Percentiles rank a stretch among this genome's conserved stretches.
Conservation (phyloP, 2,888 invertebrate species). For the Aleiodes leptofemur region DNA sequence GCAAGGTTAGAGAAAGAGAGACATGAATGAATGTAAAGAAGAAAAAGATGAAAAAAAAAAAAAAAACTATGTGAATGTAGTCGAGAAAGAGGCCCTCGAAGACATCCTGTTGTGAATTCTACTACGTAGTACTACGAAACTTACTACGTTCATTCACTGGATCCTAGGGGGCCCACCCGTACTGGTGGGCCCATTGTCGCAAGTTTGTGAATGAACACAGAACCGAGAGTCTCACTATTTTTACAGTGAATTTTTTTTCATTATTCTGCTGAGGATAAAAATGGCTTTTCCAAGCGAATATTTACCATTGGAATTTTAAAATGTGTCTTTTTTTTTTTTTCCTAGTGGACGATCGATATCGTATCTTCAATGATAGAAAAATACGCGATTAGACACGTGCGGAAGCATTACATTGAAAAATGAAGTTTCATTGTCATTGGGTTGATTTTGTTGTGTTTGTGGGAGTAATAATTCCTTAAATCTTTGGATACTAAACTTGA, state of each 20-base stretch:
- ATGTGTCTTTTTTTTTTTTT: constrained; percentile 30
- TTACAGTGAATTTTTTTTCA: constrained; percentile 26
- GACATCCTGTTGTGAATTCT: constrained; percentile 36
- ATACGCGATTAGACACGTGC: constrained; percentile 35
- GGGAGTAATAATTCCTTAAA: too few species aligned
- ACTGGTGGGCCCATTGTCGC: constrained; percentile 60
- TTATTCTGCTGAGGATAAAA: not conserved
- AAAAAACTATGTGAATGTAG: not conserved
- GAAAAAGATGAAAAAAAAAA: constrained; percentile 1
- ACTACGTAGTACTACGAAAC: constrained; percentile 53
- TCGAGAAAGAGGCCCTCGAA: constrained; percentile 57
- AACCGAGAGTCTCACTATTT: constrained; percentile 52
- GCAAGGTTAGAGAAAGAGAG: constrained; percentile 23
- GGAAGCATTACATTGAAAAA: not conserved
- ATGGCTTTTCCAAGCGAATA: not conserved
- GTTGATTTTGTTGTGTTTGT: too few species aligned
- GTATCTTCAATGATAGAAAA: constrained; percentile 42
- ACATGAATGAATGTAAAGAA: constrained; percentile 14
- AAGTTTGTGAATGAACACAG: constrained; percentile 65
- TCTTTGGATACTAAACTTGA: too few species aligned
- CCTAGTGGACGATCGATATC: constrained; percentile 41
- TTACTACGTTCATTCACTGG: constrained; percentile 72
- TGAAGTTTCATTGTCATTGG: too few species aligned
- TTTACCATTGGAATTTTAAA: not conserved
- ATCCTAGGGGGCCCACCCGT: constrained; percentile 59